These are phyloP conservation scores for Drosophila arawakana DNA, from an alignment of 1,140 invertebrate species.

Conservation along the genomic window DNA sequence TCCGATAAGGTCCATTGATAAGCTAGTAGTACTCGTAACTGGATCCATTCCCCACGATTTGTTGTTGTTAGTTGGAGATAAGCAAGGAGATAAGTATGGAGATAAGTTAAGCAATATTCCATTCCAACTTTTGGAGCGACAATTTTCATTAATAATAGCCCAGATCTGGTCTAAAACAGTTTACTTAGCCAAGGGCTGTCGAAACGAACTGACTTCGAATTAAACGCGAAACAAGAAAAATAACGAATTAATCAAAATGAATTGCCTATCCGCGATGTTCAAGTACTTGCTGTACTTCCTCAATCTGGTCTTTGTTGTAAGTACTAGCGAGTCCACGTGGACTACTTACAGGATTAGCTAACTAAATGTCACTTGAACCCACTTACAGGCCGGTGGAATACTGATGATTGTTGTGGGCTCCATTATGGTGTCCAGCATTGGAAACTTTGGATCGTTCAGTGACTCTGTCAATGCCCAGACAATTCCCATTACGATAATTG, in stretches of 20 bases:
- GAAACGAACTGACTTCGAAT: constrained; percentile 43
- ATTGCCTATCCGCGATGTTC: constrained; percentile 72
- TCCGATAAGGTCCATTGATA: constrained; percentile 66
- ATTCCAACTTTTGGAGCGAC: not conserved
- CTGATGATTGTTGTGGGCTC: constrained; percentile 87
- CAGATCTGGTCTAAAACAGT: constrained; percentile 11
- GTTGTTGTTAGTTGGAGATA: constrained; percentile 52
- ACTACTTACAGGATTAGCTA: not conserved
- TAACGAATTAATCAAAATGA: constrained; percentile 64
- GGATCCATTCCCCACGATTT: constrained; percentile 14
- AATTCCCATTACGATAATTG: constrained; percentile 88
- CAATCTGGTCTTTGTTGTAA: constrained; percentile 77
- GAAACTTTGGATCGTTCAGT: constrained; percentile 84
- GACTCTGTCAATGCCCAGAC: constrained; percentile 85
- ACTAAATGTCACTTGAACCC: constrained; percentile 21
- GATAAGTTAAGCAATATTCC: constrained; percentile 52
- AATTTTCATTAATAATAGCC: constrained; percentile 56
- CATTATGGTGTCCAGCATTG: constrained; percentile 85
- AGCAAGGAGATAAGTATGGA: constrained; percentile 45
- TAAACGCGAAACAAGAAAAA: constrained; percentile 27
- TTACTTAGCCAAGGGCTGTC: constrained; percentile 54
- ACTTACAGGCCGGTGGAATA: constrained; percentile 87
- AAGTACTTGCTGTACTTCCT: constrained; percentile 81
- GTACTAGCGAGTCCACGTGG: constrained; percentile 16
- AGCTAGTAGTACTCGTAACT: constrained; percentile 24